A percentile compares a stretch with the other conserved stretches of the same genome.
Conservation (phyloP, 92 coral and sea anemone genomes). For the Muricea muricata region DNA sequence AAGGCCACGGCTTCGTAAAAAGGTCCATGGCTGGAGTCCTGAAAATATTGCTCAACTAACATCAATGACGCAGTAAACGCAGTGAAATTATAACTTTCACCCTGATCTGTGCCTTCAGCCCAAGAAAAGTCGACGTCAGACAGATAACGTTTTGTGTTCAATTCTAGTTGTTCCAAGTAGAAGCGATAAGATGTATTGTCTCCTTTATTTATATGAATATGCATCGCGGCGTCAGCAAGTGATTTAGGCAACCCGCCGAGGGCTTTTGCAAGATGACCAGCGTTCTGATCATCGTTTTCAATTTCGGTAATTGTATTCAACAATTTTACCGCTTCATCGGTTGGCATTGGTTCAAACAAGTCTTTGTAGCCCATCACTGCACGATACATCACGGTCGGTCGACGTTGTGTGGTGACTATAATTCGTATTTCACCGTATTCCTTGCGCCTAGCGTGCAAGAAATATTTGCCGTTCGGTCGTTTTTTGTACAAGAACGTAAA, state of each 20-base stretch:
- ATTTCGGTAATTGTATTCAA: slow-evolving; percentile 63
- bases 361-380: slow-evolving; percentile 50
- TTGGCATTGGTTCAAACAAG: slow-evolving; percentile 72
- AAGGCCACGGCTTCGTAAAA: slow-evolving; percentile 72
- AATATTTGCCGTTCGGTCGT: slow-evolving; percentile 6
- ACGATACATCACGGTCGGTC: slow-evolving; percentile 65
- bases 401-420: slow-evolving; percentile 63
- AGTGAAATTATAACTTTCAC: slow-evolving; percentile 67
- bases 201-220: slow-evolving; percentile 69
- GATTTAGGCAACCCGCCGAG: slow-evolving; percentile 80
- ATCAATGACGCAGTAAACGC: slow-evolving; percentile 74
- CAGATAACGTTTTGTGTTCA: slow-evolving; percentile 58
- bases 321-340: slow-evolving; percentile 62
- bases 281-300: slow-evolving; percentile 59
- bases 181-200: slow-evolving; percentile 63
- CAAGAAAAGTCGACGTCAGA: slow-evolving; percentile 69
- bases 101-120: slow-evolving; percentile 62
- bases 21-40: slow-evolving; percentile 37
- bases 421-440: slow-evolving; percentile 60
- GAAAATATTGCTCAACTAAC: slow-evolving; percentile 56
- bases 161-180: slow-evolving; percentile 71
- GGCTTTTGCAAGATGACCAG: slow-evolving; percentile 52
- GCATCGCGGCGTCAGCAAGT: slow-evolving; percentile 74
- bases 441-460: slow-evolving; percentile 73
- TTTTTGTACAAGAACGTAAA: slow-evolving; percentile 59